Conservation (phyloP, 2,797 vertebrate species). For the Characodon lateralis region DNA sequence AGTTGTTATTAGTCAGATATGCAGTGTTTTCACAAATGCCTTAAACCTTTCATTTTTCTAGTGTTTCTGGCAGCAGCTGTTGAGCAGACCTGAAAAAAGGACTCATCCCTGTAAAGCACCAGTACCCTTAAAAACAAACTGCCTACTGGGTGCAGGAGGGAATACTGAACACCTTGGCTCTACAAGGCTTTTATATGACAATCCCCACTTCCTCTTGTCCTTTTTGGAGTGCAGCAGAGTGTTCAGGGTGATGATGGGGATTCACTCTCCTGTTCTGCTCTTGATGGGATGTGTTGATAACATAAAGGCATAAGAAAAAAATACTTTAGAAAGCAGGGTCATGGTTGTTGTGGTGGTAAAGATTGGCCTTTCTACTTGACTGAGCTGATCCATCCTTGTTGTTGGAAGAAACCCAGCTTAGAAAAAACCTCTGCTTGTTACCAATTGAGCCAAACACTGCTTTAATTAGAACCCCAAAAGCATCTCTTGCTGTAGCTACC, state of each 20-base stretch:
- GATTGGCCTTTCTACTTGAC: conserved; percentile 38
- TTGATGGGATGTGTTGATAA: conserved; percentile 26
- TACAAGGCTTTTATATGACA: conserved; percentile 36
- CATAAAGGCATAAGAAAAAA: conserved; percentile 24
- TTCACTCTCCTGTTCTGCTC: conserved; percentile 48
- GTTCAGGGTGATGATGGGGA: conserved; percentile 45
- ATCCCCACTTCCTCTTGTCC: conserved; percentile 29
- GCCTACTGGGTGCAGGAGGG: not conserved
- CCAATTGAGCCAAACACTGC: conserved; percentile 15
- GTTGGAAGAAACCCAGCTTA: conserved; percentile 16
- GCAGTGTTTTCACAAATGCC: not conserved
- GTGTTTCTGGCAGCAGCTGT: not conserved
- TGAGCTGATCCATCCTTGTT: conserved; percentile 27
- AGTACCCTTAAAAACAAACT: conserved; percentile 22
- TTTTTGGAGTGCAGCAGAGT: conserved; percentile 40
- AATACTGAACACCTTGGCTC: conserved; percentile 20
- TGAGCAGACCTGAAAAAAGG: conserved; percentile 10
- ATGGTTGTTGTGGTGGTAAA: not conserved
- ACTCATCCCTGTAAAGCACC: conserved; percentile 21
- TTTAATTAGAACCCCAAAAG: conserved; percentile 16
- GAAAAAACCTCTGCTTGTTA: conserved; percentile 22
- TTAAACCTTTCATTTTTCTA: not conserved
- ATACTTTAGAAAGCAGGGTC: conserved; percentile 1
- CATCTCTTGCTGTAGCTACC: not conserved
- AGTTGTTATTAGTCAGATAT: not conserved